Evolutionary conservation across 2,113 vertebrate species (phyloP).

Genomic region (Syngnathus floridae): DNA sequence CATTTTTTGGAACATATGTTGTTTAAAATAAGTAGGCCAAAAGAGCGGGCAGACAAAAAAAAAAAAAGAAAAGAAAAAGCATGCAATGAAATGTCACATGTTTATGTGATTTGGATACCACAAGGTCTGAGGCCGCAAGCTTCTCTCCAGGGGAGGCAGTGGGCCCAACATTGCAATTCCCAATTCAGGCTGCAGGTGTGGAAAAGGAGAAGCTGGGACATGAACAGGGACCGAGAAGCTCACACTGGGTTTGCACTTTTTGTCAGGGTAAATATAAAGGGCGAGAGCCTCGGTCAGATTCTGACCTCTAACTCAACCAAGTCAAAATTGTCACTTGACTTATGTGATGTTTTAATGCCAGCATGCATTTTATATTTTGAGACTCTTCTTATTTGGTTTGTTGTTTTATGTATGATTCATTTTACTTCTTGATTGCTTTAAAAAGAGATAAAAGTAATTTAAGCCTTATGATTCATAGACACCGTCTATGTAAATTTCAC

Average conservation of each 20-base stretch:
- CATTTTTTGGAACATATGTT: conserved; percentile 29
- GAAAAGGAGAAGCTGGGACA: conserved; percentile 49
- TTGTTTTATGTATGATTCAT: background rate
- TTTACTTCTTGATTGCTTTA: too few relatives aligned
- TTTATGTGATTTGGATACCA: background rate
- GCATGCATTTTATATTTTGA: background rate
- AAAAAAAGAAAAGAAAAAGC: background rate
- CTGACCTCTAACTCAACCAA: background rate
- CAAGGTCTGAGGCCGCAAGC: conserved; percentile 19
- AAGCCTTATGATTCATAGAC: too few relatives aligned
- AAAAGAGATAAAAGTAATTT: too few relatives aligned
- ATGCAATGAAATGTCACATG: background rate
- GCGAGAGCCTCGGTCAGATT: background rate
- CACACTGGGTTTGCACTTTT: conserved; percentile 22
- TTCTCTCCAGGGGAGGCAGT: conserved; percentile 42
- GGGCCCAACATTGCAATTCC: conserved; percentile 54
- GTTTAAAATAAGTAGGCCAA: conserved; percentile 18
- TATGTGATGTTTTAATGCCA: background rate
- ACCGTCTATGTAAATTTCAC: too few relatives aligned
- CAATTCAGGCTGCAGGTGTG: conserved; percentile 72
- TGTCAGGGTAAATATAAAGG: background rate
- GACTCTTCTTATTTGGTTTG: background rate
- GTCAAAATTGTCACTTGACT: background rate
- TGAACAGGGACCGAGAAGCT: conserved; percentile 30
- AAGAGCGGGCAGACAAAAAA: background rate